Evolutionary conservation across 2,888 invertebrate genomes (phyloP).

Genomic region (Volucella bombylans): DNA sequence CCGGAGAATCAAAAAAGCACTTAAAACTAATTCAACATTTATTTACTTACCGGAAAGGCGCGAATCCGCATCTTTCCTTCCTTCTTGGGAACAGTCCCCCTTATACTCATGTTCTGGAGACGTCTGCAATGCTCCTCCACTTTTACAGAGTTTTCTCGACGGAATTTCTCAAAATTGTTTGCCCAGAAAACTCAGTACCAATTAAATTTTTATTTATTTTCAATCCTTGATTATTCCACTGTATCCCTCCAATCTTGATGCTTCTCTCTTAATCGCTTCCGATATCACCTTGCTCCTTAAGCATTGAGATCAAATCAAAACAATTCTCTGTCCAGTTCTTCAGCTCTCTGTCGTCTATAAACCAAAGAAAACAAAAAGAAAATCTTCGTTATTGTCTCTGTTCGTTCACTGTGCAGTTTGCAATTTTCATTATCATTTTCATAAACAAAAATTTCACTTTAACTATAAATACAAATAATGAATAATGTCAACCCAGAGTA

Average conservation of each 20-base stretch:
- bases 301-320: constrained; percentile 32
- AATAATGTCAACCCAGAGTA: constrained; percentile 30
- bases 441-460: constrained; percentile 36
- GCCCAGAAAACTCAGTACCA: constrained; percentile 11
- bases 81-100: constrained; percentile 89
- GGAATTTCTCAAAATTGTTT: constrained; percentile 49
- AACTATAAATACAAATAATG: constrained; percentile 38
- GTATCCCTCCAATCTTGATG: constrained; percentile 7
- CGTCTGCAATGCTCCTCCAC: constrained; percentile 81
- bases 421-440: not conserved
- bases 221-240: constrained; percentile 38
- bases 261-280: constrained; percentile 4
- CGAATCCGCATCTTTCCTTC: constrained; percentile 98
- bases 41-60: constrained; percentile 95
- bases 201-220: not conserved
- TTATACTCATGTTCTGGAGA: constrained; percentile 80
- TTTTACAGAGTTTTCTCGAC: constrained; percentile 75
- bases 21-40: not conserved
- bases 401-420: constrained; percentile 7
- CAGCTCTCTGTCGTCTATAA: constrained; percentile 33
- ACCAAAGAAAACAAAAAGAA: constrained; percentile 9
- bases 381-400: constrained; percentile 22
- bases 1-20: not conserved
- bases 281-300: constrained; percentile 18
- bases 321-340: not conserved